phyloP scores from a whole-genome alignment of 2,797 vertebrate species.

The Chelon auratus region DNA sequence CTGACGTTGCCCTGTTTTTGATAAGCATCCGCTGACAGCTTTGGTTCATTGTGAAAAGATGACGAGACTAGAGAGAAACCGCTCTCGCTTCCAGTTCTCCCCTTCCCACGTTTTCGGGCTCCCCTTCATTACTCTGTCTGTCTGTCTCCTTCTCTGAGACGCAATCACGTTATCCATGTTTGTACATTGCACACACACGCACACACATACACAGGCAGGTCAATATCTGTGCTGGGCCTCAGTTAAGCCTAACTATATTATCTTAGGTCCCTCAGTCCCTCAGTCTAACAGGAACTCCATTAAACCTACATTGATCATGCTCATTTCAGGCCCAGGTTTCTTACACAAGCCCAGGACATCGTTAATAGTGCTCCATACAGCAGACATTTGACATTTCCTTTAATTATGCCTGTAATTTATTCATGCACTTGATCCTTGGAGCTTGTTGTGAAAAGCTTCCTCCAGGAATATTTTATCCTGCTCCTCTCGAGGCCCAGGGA shows the following conservation, averaged over 20 bases:
- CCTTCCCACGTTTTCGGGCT: constrained; percentile 30
- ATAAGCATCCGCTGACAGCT: constrained; percentile 75
- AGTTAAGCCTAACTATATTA: constrained; percentile 71
- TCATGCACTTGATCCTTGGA: constrained; percentile 85
- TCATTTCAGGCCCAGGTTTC: constrained; percentile 72
- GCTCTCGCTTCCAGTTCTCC: constrained; percentile 35
- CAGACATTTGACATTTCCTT: constrained; percentile 86
- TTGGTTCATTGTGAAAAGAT: constrained; percentile 67
- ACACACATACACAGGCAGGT: constrained; percentile 49
- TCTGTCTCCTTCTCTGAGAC: constrained; percentile 33
- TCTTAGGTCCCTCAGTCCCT: constrained; percentile 49
- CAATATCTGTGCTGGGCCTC: constrained; percentile 68
- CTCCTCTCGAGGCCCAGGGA: constrained; percentile 77
- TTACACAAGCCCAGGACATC: constrained; percentile 73
- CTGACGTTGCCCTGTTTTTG: constrained; percentile 58
- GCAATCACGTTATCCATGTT: constrained; percentile 39
- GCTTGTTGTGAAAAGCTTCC: constrained; percentile 86
- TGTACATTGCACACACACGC: constrained; percentile 15
- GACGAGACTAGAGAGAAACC: constrained; percentile 49
- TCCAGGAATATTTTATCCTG: constrained; percentile 82
- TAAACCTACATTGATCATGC: constrained; percentile 81
- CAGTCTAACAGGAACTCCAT: constrained; percentile 70
- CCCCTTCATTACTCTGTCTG: constrained; percentile 41
- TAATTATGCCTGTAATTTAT: constrained; percentile 89
- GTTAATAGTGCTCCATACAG: constrained; percentile 85